Percentiles rank a stretch among this genome's conserved stretches.
Conservation (phyloP, 2,113 vertebrate species). For the Crypturellus undulatus region DNA sequence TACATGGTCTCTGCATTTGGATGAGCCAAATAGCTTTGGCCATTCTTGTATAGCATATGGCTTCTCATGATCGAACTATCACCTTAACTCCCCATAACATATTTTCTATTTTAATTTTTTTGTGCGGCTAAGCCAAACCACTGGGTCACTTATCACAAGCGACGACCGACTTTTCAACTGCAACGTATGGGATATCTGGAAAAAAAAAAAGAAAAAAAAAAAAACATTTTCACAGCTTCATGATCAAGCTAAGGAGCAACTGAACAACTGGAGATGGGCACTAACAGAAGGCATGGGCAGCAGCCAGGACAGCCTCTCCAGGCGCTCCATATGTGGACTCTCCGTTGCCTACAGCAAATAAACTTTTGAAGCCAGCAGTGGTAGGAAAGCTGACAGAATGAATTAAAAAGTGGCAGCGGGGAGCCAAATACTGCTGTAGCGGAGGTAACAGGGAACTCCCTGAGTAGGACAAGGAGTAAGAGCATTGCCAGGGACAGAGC, state of each 20-base stretch:
- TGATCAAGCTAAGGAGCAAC: conserved; percentile 40
- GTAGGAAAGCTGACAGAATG: conserved; percentile 62
- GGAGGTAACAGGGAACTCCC: conserved; percentile 40
- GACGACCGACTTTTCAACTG: background rate
- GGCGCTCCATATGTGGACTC: conserved; percentile 64
- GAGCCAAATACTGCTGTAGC: conserved; percentile 27
- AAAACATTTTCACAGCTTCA: conserved; percentile 56
- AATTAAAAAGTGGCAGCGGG: conserved; percentile 55
- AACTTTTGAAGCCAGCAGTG: conserved; percentile 67
- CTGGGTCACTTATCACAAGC: background rate
- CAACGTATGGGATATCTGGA: background rate
- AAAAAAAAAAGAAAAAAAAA: conserved; percentile 32
- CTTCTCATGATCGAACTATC: background rate
- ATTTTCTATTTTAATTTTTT: conserved; percentile 29
- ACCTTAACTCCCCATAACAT: conserved; percentile 6
- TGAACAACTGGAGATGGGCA: conserved; percentile 63
- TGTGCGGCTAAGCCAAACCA: conserved; percentile 21
- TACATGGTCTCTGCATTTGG: background rate
- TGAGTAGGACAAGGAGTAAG: background rate
- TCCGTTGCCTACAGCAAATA: conserved; percentile 69
- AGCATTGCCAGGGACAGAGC: background rate
- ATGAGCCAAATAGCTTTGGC: conserved; percentile 10
- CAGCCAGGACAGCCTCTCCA: conserved; percentile 69
- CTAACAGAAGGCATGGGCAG: conserved; percentile 68
- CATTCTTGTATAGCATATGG: background rate